Base-by-base conservation (phyloP, 2,888 invertebrate species). In the Adelognathus sp. region DNA sequence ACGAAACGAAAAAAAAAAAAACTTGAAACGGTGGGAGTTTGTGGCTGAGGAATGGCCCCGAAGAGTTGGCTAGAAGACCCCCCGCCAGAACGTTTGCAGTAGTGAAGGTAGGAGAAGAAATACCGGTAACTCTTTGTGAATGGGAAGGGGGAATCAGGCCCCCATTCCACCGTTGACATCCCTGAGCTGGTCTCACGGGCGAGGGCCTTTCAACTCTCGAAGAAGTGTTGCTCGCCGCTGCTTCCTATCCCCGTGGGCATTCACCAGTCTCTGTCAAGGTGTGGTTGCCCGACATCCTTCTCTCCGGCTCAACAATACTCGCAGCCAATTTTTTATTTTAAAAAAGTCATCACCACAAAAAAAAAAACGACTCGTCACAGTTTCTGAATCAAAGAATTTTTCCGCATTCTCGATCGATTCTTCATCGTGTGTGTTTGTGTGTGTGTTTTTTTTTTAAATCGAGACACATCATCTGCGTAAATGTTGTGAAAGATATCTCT, bases 151-250 rank as follows among this genome's bases (percentile, higher is more conserved):
- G 61, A 16, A 18, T 64, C 63, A 29, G 61, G 54, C 36, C 46
- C 18, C 56, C 50, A 81, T 79, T 75, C 76, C 78, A n/a, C 64
- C 71, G 64, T 64, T 70, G 69, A 50, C 84, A 88, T 74, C 78
- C 88, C 88, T 89, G 89, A 85, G 79, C 80, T 83, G 83, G 88
- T 87, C 85, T 85, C 85, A 84, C 85, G 85, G 84, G 84, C 86
- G 89, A 89, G 87, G 86, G 89, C 87, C 90, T 90, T 90, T 89
- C 89, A 86, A 89, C 88, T 88, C n/a, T n/a, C 86, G 83, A 81
- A 56, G 24, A 41, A 74, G 85, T 84, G 82, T 86, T 85, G 83
- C 81, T 83, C 74, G 79, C 80, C 83, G 82, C 86, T 85, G 83
- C 81, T 83, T 76, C 81, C 80, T 81, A 83, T 81, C 79, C 82